These are phyloP conservation scores for Hirudo medicinalis DNA, from an alignment of 1,140 invertebrate genomes.

Conservation along the genomic window DNA sequence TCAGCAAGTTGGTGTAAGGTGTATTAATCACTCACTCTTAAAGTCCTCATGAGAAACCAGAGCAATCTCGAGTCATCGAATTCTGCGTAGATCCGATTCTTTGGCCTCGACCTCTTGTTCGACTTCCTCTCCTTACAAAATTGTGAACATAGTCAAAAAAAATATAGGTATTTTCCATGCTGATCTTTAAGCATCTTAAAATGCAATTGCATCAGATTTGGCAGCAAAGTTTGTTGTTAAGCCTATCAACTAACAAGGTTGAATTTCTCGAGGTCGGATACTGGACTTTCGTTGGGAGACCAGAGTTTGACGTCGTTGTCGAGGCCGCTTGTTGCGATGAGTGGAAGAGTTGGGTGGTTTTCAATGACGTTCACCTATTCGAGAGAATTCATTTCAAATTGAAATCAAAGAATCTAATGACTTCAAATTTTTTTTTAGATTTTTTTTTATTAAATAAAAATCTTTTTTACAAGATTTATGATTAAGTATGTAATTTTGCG, in stretches of 20 bases:
- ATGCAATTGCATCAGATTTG: no score
- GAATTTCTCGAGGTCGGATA: slow-evolving; percentile 46
- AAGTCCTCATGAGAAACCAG: slow-evolving; percentile 48
- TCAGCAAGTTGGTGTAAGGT: no score
- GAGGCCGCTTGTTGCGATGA: slow-evolving; percentile 76
- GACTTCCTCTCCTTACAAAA: slow-evolving; percentile 35
- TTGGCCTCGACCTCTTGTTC: slow-evolving; percentile 44
- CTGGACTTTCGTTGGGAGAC: slow-evolving; percentile 56
- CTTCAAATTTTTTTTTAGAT: no score
- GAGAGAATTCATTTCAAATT: neutral
- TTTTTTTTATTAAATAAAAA: no score
- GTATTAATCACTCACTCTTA: slow-evolving; percentile 28
- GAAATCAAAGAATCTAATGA: no score
- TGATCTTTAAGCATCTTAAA: no score
- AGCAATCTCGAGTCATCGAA: slow-evolving; percentile 47
- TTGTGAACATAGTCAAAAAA: slow-evolving; percentile 11
- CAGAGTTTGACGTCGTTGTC: slow-evolving; percentile 87
- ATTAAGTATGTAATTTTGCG: no score
- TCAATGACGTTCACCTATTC: slow-evolving; percentile 75
- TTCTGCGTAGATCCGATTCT: slow-evolving; percentile 41
- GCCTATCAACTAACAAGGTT: slow-evolving; percentile 37
- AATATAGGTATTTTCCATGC: neutral
- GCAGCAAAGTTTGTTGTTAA: no score
- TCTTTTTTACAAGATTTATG: no score
- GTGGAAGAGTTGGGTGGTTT: slow-evolving; percentile 70